phyloP scores from a whole-genome alignment of 2,113 vertebrate species.

The Channa maculata region DNA sequence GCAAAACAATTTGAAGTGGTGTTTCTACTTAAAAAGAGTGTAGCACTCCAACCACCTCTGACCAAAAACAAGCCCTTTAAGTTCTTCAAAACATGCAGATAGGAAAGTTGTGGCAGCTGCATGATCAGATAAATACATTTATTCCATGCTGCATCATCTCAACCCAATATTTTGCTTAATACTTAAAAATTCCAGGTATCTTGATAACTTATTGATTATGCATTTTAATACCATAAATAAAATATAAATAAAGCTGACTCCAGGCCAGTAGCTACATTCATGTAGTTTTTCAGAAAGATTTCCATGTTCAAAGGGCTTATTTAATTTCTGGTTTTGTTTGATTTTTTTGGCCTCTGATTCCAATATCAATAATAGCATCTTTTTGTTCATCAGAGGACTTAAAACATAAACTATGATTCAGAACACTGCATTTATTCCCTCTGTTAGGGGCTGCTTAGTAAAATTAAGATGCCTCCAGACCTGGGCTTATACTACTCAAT shows the following conservation, averaged over 20 bases:
- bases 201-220: conserved; percentile 33
- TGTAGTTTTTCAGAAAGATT: not conserved
- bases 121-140: conserved; percentile 21
- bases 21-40: too few species aligned
- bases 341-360: conserved; percentile 12
- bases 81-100: conserved; percentile 62
- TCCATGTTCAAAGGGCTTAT: too few species aligned
- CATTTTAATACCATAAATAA: conserved; percentile 59
- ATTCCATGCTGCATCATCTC: conserved; percentile 10
- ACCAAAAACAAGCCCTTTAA: conserved; percentile 62
- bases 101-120: conserved; percentile 55
- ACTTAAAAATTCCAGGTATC: conserved; percentile 25
- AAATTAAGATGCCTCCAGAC: conserved; percentile 41
- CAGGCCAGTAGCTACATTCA: conserved; percentile 57
- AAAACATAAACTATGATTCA: conserved; percentile 7
- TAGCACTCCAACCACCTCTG: too few species aligned
- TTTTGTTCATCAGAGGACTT: too few species aligned
- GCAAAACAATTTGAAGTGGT: too few species aligned
- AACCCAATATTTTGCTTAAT: conserved; percentile 20
- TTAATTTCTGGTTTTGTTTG: not conserved
- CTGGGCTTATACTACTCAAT: too few species aligned
- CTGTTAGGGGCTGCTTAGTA: conserved; percentile 25
- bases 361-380: not conserved
- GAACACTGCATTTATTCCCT: conserved; percentile 8
- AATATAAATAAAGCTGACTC: conserved; percentile 67